Conservation (phyloP, 1,140 invertebrate genomes). For the Harpegnathos saltator region DNA sequence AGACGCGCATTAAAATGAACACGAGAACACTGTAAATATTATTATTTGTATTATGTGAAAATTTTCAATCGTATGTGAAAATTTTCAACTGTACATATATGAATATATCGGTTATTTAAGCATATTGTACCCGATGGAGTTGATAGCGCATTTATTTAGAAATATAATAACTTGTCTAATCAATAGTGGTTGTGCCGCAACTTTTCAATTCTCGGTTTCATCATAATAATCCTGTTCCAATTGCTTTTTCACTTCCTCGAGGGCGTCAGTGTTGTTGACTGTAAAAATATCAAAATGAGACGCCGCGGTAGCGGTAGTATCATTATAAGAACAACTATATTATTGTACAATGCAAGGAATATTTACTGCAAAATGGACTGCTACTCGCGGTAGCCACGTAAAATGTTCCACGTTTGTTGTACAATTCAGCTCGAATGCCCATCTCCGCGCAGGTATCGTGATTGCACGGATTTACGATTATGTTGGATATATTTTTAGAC, state of each 20-base stretch:
- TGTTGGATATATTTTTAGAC: slow-evolving; percentile 78
- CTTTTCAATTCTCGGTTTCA: slow-evolving; percentile 57
- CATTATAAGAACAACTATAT: not conserved
- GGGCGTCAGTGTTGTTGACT: slow-evolving; percentile 60
- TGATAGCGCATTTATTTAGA: slow-evolving; percentile 63
- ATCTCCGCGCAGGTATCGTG: slow-evolving; percentile 73
- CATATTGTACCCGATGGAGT: not conserved
- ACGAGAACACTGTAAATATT: slow-evolving; percentile 36
- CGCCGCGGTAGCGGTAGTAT: not conserved
- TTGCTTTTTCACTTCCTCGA: slow-evolving; percentile 51
- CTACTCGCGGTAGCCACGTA: slow-evolving; percentile 74
- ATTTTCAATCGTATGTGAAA: slow-evolving; percentile 56
- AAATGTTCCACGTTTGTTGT: slow-evolving; percentile 76
- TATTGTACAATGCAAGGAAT: not conserved
- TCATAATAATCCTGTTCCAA: slow-evolving; percentile 50
- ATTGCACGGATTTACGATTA: slow-evolving; percentile 68
- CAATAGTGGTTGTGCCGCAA: not conserved
- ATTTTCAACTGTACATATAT: slow-evolving; percentile 63
- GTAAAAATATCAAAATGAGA: slow-evolving; percentile 40
- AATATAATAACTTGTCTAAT: slow-evolving; percentile 38
- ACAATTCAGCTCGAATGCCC: slow-evolving; percentile 77
- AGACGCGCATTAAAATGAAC: slow-evolving; percentile 9
- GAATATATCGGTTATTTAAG: slow-evolving; percentile 34
- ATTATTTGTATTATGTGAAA: slow-evolving; percentile 21
- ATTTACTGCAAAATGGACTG: slow-evolving; percentile 80